Base-by-base conservation (phyloP, 1,140 invertebrate genomes). In the Brachionus calyciflorus region DNA sequence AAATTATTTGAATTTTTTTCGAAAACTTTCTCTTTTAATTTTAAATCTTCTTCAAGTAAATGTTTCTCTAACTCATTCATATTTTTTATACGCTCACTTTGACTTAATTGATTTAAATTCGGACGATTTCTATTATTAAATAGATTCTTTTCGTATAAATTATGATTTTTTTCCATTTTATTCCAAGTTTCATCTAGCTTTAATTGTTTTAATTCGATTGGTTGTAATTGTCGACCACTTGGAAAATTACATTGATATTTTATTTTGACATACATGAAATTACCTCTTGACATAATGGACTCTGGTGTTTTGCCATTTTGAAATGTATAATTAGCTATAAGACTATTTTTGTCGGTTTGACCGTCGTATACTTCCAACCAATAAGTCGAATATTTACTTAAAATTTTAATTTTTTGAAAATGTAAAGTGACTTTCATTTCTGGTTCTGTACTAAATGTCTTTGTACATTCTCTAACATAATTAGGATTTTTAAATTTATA, bases 401-500 rank as follows among this genome's bases (percentile, higher is more conserved):
- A 14, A 17, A 77, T 30, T 17, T 48, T 46, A 10, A 65, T 51
- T 48, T 53, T 55, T 63, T 77, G 76, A 49, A 77, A 77, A 33
- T 77, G 76, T 7, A 77, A 24, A 21, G 76, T 77, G 6, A 77
- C 30, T 28, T 21, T 40, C 28, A 46, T 48, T 26, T 53, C 21
- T 10, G 49, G 17, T 12, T 55, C 30, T 0, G 55, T 51, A 12
- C 53, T 63, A n/a, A 77, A 44, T 6, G 60, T 48, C 48, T 65
- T 60, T 3, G 49, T n/a, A n/a, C 55, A 77, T 17, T 49, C 40
- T 14, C 40, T 55, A 17, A 60, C 76, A 53, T 55, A 46, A 26
- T 60, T 94, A 94, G 1, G 91, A 91, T 76, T 93, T 92, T 0
- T 93, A 95, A 3, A 97, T 90, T 80, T 96, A 37, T 55, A 65